These are phyloP conservation scores for Nestor notabilis DNA, from an alignment of 2,113 vertebrate species.

Conservation along the genomic window DNA sequence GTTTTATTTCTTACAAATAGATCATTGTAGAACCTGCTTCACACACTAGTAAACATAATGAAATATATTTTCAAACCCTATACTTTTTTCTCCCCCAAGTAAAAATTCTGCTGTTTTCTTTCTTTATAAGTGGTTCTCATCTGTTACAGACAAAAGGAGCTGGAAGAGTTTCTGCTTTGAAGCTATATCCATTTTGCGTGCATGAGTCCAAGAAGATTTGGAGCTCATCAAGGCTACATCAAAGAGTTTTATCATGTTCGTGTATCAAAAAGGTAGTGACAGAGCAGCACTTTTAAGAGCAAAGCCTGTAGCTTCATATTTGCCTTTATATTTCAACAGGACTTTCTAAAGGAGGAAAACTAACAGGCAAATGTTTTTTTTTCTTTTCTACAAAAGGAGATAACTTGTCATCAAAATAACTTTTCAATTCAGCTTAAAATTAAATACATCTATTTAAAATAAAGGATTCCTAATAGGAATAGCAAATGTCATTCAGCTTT, in stretches of 20 bases:
- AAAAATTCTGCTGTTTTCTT: background rate
- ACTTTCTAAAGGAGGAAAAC: slow-evolving; percentile 16
- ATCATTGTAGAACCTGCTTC: background rate
- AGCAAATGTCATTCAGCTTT: background rate
- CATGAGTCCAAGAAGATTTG: slow-evolving; percentile 17
- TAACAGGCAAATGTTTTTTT: background rate
- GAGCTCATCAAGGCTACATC: slow-evolving; percentile 52
- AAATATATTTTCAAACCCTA: background rate
- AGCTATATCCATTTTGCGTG: slow-evolving; percentile 23
- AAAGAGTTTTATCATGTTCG: slow-evolving; percentile 20
- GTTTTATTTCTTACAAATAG: background rate
- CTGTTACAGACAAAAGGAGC: background rate
- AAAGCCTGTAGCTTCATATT: background rate
- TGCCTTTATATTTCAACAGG: background rate
- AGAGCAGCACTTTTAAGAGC: background rate
- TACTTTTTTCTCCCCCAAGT: background rate
- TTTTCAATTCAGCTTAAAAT: slow-evolving; percentile 2
- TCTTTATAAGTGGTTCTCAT: background rate
- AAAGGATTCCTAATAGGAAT: background rate
- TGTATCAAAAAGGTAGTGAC: slow-evolving; percentile 17
- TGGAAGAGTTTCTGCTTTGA: slow-evolving; percentile 54
- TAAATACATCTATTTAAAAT: background rate
- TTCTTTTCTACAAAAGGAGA: background rate
- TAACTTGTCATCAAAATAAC: background rate
- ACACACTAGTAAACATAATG: background rate